phyloP scores from a whole-genome alignment of 2,797 vertebrate species.

The Pogonophryne albipinna region DNA sequence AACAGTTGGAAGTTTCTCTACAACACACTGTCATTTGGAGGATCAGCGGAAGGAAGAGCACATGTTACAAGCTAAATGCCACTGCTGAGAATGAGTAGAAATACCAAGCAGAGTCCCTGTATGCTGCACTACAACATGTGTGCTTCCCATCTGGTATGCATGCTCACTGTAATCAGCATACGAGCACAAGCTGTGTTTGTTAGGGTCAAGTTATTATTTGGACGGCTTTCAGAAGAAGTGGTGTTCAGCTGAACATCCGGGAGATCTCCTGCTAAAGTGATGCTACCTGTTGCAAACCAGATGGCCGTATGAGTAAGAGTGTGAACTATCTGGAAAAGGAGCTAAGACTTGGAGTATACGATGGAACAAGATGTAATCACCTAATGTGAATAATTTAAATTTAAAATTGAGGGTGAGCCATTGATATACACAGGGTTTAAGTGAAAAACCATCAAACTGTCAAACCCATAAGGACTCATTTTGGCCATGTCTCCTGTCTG shows the following conservation, averaged over 20 bases:
- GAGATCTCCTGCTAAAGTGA: neutral
- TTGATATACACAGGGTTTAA: constrained; percentile 56
- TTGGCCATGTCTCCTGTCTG: constrained; percentile 57
- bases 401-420: neutral
- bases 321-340: constrained; percentile 8
- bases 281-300: constrained; percentile 44
- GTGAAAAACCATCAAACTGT: constrained; percentile 78
- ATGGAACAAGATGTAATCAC: neutral
- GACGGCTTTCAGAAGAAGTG: constrained; percentile 49
- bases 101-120: constrained; percentile 9
- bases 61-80: constrained; percentile 53
- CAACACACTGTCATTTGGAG: constrained; percentile 64
- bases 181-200: constrained; percentile 34
- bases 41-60: constrained; percentile 46
- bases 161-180: constrained; percentile 73
- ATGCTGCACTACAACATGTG: constrained; percentile 45
- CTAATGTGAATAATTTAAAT: constrained; percentile 5
- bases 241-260: constrained; percentile 59
- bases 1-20: constrained; percentile 5
- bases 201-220: constrained; percentile 61
- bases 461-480: constrained; percentile 74
- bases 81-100: constrained; percentile 33
- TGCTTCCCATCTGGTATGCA: constrained; percentile 69
- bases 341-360: constrained; percentile 7
- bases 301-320: constrained; percentile 34